Percentiles rank a stretch among this genome's conserved stretches.
Conservation (phyloP, 1,140 invertebrate species). For the Orius insidiosus region DNA sequence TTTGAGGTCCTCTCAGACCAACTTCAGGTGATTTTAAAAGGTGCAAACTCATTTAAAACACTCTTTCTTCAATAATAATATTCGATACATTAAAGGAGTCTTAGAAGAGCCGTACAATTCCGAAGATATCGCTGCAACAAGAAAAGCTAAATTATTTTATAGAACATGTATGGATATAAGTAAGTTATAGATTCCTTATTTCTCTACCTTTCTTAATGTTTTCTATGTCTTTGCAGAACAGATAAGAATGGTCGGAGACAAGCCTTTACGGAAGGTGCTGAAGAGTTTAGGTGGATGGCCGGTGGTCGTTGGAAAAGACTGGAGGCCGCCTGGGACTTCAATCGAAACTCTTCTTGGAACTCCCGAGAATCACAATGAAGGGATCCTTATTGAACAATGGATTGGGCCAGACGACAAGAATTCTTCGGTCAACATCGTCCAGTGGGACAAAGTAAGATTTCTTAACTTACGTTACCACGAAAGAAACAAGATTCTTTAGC, state of each 20-base stretch:
- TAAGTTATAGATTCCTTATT: too few relatives aligned
- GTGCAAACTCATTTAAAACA: slow-evolving; percentile 16
- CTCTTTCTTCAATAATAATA: neutral
- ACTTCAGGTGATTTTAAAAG: slow-evolving; percentile 67
- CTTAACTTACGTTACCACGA: neutral
- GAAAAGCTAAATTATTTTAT: slow-evolving; percentile 71
- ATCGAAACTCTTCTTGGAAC: slow-evolving; percentile 48
- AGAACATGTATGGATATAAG: slow-evolving; percentile 72
- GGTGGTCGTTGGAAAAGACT: slow-evolving; percentile 37
- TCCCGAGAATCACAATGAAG: slow-evolving; percentile 53
- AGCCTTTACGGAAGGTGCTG: slow-evolving; percentile 40
- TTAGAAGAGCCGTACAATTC: slow-evolving; percentile 46
- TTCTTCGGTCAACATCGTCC: slow-evolving; percentile 67
- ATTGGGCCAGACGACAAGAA: slow-evolving; percentile 74
- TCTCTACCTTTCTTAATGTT: too few relatives aligned
- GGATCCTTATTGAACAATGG: slow-evolving; percentile 58
- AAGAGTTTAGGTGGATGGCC: slow-evolving; percentile 58
- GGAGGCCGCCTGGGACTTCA: slow-evolving; percentile 36
- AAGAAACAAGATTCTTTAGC: neutral
- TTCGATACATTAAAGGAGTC: slow-evolving; percentile 29
- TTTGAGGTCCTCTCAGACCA: slow-evolving; percentile 79
- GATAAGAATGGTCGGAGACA: slow-evolving; percentile 49
- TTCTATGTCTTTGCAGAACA: slow-evolving; percentile 38
- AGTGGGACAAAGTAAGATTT: slow-evolving; percentile 35
- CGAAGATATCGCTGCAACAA: slow-evolving; percentile 50